Base-by-base conservation (phyloP, 2,113 vertebrate genomes). In the Puma concolor region DNA sequence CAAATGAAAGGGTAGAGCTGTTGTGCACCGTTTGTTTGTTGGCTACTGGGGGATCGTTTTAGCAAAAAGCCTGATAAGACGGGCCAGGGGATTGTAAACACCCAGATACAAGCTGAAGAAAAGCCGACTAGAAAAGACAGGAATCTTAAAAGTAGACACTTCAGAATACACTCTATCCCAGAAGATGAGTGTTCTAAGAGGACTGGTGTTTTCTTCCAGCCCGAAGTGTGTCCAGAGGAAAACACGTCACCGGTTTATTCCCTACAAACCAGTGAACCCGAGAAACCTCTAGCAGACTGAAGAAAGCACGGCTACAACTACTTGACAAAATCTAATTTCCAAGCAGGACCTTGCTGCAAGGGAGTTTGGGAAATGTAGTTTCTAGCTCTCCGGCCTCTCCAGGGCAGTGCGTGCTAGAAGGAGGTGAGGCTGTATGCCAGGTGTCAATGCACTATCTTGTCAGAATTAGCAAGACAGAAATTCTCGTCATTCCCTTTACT, bases 301-400 rank as follows among this genome's bases (percentile, higher is more conserved):
- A 81, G 71, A 74, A 93, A 85, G 33, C 64, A 94, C 31, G 88
- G 80, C 19, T 90, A 38, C 0, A 50, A n/a, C 71, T 88, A 64
- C 67, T 81, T 88, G 64, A 91, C 50, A 79, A 84, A 91, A 82
- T 86, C 71, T 91, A 87, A 83, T 94, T 74, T 87, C 87, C 63
- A 89, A 69, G n/a, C 63, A 67, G 87, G 71, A 88, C 16, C 50
- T 76, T 89, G 79, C 84, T 94, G 74, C 95, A 96, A 95, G 52
- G 6, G 11, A 74, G 63, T n/a, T 38, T 38, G 15, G 25, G 50
- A 97, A 92, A 91, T 67, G 54, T 33, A 88, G n/a, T 86, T 88
- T 66, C 54, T 50, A 69, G 85, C 31, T 57, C 83, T n/a, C 82
- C 14, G 88, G 41, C 8, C 25, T 48, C 69, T 64, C 11, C 3